Base-by-base conservation (phyloP, 2,797 vertebrate genomes). In the Otus scops region DNA sequence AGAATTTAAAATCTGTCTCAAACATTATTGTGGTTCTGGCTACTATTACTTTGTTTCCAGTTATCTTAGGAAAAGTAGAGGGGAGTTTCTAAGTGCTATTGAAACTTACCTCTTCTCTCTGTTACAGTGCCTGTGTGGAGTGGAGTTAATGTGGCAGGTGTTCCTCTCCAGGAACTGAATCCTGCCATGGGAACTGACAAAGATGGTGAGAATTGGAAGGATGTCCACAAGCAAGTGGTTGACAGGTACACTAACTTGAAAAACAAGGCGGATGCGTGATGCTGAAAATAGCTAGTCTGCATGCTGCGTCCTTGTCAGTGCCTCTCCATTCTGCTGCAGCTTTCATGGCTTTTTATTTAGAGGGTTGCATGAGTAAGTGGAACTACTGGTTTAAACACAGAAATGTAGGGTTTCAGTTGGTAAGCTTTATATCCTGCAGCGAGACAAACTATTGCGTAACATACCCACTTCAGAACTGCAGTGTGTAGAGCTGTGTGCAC, bases 81-180 rank as follows among this genome's bases (percentile, higher is more conserved):
- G 34, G 10, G 11, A 21, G 14, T 54, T 28, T 7, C 45, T 16
- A 60, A 34, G 9, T 34, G 43, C 47, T 74, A 0, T 27, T 67
- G 34, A 64, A 71, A 20, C 32, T 92, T 56, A 32, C 0, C 1
- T 39, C 7, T 28, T 48, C 19, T 39, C 28, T 79, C 50, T 94
- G 10, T 81, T 93, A 6, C 92, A 99, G 99, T 99, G 95, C 98
- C 99, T 15, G 99, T 99, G 68, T 99, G 99, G 99, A 99, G 99
- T 0, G 99, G 99, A 0, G 97, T 99, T 3, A 99, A 99, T 0
- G 99, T 99, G 51, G 99, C 99, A 3, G 99, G 99, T 0, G 99
- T 99, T 88, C 97, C 97, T 83, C 98, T 99, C 56, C 99, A 99
- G 98, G 98, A 98, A 36, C 98, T 99, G 87, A 99, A 99, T 81